Conservation (phyloP, 2,113 vertebrate species). For the Prunella fulvescens region DNA sequence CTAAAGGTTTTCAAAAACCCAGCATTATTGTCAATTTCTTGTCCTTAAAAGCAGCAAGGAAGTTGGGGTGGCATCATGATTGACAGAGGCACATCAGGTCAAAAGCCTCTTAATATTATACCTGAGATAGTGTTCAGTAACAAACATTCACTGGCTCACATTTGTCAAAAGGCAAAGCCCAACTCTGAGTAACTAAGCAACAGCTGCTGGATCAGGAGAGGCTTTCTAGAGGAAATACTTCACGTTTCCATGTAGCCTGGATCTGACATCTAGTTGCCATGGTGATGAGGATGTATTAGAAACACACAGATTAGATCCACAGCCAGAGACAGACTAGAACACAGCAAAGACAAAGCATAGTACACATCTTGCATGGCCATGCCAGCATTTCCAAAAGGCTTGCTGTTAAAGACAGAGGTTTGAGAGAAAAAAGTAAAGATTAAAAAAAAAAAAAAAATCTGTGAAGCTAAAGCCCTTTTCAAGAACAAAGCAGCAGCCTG, state of each 20-base stretch:
- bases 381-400: not conserved
- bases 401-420: not conserved
- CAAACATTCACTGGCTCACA: not conserved
- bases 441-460: not conserved
- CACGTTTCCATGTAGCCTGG: not conserved
- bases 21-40: not conserved
- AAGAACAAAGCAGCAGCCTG: conserved; percentile 32
- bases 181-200: not conserved
- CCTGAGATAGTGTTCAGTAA: not conserved
- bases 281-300: not conserved
- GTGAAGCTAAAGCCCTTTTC: not conserved
- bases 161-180: not conserved
- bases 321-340: not conserved
- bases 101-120: not conserved
- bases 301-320: not conserved
- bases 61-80: not conserved
- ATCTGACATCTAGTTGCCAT: not conserved
- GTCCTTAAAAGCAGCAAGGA: not conserved
- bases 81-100: not conserved
- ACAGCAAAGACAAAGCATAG: conserved; percentile 31
- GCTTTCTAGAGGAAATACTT: not conserved
- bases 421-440: not conserved
- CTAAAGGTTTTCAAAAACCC: not conserved
- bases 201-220: not conserved
- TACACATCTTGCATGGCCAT: not conserved